Evolutionary conservation across 2,113 vertebrate genomes (phyloP).

Genomic region (Mungos mungo): DNA sequence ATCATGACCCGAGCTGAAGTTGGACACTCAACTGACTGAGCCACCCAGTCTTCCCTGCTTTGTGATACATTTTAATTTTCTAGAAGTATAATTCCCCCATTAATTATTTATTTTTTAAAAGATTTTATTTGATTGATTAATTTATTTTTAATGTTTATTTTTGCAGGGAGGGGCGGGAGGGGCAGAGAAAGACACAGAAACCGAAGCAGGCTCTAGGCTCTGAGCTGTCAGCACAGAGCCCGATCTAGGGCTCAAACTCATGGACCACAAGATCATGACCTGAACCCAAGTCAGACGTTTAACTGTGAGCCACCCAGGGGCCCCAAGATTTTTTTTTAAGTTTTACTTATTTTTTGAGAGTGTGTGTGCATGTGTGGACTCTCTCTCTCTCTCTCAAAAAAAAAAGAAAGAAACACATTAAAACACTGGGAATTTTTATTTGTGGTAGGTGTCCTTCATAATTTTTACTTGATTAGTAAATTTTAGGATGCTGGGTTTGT

Average conservation of each 20-base stretch:
- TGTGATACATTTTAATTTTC: conserved; percentile 37
- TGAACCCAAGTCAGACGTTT: too few relatives aligned
- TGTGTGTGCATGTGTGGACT: too few relatives aligned
- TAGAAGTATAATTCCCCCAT: background rate
- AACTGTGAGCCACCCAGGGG: background rate
- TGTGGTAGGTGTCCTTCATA: background rate
- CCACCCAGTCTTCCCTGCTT: background rate
- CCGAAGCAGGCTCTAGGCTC: too few relatives aligned
- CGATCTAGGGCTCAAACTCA: too few relatives aligned
- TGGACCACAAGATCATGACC: too few relatives aligned
- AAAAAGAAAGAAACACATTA: too few relatives aligned
- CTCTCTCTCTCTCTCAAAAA: too few relatives aligned
- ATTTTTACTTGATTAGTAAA: conserved; percentile 1
- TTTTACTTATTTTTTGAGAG: too few relatives aligned
- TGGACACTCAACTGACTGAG: background rate
- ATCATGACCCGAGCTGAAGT: background rate
- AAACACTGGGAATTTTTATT: background rate
- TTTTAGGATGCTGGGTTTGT: background rate
- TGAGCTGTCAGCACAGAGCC: too few relatives aligned
- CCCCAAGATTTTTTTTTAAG: background rate
- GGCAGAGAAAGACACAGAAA: too few relatives aligned
- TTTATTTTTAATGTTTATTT: too few relatives aligned
- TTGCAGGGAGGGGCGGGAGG: too few relatives aligned
- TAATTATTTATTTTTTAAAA: background rate
- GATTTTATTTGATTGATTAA: background rate